Conservation (phyloP, 2,113 vertebrate genomes). For the Erythrolamprus reginae region DNA sequence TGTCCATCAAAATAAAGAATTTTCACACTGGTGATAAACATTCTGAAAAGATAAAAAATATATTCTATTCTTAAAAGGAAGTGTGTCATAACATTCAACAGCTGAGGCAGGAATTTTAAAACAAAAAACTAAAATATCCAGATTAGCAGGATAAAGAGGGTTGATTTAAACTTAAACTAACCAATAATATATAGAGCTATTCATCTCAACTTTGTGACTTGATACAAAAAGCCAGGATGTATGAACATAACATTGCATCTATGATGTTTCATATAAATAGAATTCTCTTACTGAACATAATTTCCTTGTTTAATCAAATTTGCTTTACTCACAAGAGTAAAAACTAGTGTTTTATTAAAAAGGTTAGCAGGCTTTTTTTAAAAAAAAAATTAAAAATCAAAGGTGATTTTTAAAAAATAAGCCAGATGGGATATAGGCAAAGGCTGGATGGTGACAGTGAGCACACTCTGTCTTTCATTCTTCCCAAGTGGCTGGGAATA, state of each 20-base stretch:
- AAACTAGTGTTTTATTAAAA: background rate
- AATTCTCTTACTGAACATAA: background rate
- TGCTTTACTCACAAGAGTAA: background rate
- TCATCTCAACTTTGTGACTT: background rate
- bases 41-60: constrained; percentile 37
- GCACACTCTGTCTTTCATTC: background rate
- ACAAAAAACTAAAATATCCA: accelerated
- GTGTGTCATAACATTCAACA: background rate
- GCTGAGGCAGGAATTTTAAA: background rate
- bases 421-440: background rate
- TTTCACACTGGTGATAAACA: constrained; percentile 11
- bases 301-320: background rate
- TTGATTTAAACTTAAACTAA: background rate
- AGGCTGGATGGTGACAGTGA: background rate
- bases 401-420: background rate
- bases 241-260: background rate
- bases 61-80: background rate
- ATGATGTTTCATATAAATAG: background rate
- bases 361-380: background rate
- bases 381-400: background rate
- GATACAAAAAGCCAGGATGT: background rate
- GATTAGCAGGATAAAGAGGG: background rate
- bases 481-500: background rate
- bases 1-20: constrained; percentile 46
- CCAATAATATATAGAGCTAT: background rate